Evolutionary conservation across 2,888 invertebrate species (phyloP).

Genomic region (Cataglyphis albicans): DNA sequence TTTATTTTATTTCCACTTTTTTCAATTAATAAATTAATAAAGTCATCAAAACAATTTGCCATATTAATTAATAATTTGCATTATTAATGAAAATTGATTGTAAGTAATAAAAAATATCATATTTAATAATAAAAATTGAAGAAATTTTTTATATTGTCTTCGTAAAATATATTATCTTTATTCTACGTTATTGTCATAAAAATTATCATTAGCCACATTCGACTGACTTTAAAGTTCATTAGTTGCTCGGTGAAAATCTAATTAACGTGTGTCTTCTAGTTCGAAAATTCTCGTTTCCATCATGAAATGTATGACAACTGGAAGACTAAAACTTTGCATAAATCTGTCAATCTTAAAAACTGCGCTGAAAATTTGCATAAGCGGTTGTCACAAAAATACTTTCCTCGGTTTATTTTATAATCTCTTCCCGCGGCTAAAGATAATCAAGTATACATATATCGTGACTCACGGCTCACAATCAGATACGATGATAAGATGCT

Average conservation of each 20-base stretch:
- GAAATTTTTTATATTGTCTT: not conserved
- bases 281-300: not conserved
- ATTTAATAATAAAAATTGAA: not conserved
- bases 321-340: conserved; percentile 12
- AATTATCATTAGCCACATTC: conserved; percentile 23
- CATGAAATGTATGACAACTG: not conserved
- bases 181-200: conserved; percentile 17
- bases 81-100: conserved; percentile 2
- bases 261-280: conserved; percentile 19
- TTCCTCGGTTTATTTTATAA: not conserved
- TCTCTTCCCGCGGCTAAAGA: not conserved
- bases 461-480: conserved; percentile 32
- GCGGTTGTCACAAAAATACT: not conserved
- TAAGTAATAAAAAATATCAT: not conserved
- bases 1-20: not conserved
- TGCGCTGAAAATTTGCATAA: conserved; percentile 23
- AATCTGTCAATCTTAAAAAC: conserved; percentile 13
- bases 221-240: conserved; percentile 28
- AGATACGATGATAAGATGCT: conserved; percentile 52
- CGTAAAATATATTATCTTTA: not conserved
- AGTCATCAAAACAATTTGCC: not conserved
- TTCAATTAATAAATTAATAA: not conserved
- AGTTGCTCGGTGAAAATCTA: conserved; percentile 24
- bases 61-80: not conserved
- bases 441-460: conserved; percentile 9